phyloP scores from a whole-genome alignment of 2,888 invertebrate genomes.

The Cylloceria caligata region DNA sequence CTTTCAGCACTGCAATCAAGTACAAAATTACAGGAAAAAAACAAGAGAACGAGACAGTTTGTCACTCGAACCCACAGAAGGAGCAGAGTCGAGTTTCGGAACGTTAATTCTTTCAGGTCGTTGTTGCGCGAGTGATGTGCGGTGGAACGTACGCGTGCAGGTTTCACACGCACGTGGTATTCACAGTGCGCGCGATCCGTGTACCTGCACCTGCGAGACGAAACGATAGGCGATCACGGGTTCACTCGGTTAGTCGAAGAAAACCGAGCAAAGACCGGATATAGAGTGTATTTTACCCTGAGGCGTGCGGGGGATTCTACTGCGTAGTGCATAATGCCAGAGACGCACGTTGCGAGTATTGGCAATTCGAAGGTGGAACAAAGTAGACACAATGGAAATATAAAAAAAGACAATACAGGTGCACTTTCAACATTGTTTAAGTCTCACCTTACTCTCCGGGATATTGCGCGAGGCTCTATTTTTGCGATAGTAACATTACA shows the following conservation, averaged over 20 bases:
- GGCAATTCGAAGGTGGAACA: conserved; percentile 73
- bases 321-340: conserved; percentile 66
- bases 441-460: neutral
- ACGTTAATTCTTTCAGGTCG: conserved; percentile 49
- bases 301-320: conserved; percentile 62
- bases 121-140: conserved; percentile 7
- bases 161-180: conserved; percentile 63
- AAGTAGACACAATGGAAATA: conserved; percentile 66
- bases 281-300: conserved; percentile 71
- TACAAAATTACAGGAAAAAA: neutral
- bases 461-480: neutral
- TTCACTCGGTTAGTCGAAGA: conserved; percentile 46
- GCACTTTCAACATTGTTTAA: conserved; percentile 24
- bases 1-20: no score
- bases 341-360: conserved; percentile 67
- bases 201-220: conserved; percentile 72
- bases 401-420: conserved; percentile 67
- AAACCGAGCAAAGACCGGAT: conserved; percentile 50
- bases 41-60: neutral
- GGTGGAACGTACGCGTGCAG: conserved; percentile 42
- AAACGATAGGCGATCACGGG: conserved; percentile 73
- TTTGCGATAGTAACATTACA: no score
- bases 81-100: conserved; percentile 25
- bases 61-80: neutral
- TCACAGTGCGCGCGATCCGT: conserved; percentile 59